phyloP scores from a whole-genome alignment of 2,113 vertebrate species.

The Myotis davidii region DNA sequence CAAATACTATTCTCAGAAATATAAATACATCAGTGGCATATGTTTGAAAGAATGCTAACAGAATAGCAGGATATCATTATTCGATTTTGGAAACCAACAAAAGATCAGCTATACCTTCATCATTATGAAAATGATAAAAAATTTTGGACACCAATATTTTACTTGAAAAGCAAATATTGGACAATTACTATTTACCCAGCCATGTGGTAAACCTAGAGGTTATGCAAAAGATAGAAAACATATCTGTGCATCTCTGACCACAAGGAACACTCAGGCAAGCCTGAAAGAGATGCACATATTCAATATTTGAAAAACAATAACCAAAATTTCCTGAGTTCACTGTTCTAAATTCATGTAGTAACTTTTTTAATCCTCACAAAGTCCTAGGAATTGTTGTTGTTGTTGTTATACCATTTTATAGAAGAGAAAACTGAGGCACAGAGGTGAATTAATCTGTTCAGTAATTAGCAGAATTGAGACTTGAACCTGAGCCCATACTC shows the following conservation, averaged over 20 bases:
- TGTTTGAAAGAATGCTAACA: background rate
- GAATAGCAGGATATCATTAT: background rate
- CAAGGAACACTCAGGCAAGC: background rate
- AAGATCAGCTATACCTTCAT: background rate
- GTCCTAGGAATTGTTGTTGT: background rate
- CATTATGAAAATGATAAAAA: background rate
- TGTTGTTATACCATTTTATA: background rate
- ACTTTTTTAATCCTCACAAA: background rate
- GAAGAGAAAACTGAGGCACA: background rate
- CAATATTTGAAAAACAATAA: background rate
- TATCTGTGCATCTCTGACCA: background rate
- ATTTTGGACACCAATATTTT: background rate
- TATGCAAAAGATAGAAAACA: background rate
- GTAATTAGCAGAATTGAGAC: background rate
- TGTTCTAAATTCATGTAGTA: background rate
- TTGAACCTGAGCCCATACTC: background rate
- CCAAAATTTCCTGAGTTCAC: background rate
- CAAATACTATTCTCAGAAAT: slow-evolving; percentile 9
- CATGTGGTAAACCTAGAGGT: background rate
- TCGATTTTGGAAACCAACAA: background rate
- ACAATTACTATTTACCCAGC: background rate
- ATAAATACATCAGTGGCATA: background rate
- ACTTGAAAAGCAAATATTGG: background rate
- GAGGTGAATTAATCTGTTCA: background rate
- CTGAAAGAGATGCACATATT: background rate